A percentile compares a stretch with the other conserved stretches of the same genome.
Evolutionary conservation across 2,113 vertebrate genomes (phyloP).

Genomic region (Alouatta palliata): DNA sequence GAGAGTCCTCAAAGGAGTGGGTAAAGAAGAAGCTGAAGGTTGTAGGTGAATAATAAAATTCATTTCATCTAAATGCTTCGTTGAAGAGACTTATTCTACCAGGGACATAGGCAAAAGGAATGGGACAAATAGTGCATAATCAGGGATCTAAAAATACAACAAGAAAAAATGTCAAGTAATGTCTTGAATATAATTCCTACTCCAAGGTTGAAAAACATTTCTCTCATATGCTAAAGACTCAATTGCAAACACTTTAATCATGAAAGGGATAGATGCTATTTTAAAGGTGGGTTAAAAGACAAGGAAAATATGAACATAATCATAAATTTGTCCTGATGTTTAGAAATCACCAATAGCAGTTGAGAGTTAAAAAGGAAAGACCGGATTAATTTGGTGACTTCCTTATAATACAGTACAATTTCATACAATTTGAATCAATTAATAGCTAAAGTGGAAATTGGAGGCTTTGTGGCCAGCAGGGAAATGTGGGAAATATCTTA

Average conservation of each 20-base stretch:
- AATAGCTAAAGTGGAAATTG: constrained; percentile 73
- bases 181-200: not conserved
- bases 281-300: not conserved
- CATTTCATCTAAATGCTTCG: not conserved
- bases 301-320: not conserved
- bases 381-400: not conserved
- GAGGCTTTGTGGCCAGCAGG: constrained; percentile 65
- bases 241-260: not conserved
- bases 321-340: not conserved
- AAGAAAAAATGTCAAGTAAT: not conserved
- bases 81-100: not conserved
- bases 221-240: not conserved
- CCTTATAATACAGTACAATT: constrained; percentile 19
- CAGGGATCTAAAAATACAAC: not conserved
- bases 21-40: not conserved
- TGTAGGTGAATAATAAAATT: not conserved
- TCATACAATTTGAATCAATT: constrained; percentile 77
- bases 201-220: not conserved
- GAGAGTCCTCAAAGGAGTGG: not conserved
- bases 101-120: not conserved
- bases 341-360: not conserved
- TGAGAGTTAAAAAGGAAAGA: not conserved
- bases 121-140: not conserved
- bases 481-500: constrained; percentile 80
- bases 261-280: not conserved